Percentiles rank a stretch among this genome's conserved stretches.
Conservation (phyloP, 2,113 vertebrate species). For the Orientallactaga bullata region DNA sequence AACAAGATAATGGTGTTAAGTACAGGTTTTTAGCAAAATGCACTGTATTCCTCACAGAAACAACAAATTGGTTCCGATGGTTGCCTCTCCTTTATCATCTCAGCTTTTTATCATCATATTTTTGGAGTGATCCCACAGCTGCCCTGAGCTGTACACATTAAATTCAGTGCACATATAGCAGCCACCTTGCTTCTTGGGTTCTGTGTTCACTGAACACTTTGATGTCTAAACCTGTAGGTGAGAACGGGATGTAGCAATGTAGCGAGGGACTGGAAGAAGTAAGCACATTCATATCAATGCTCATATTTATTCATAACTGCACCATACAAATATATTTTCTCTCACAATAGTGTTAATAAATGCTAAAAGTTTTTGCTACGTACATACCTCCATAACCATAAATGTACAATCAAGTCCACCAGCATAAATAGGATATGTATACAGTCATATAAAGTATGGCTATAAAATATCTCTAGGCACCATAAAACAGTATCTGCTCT, state of each 20-base stretch:
- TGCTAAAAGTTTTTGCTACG: neutral
- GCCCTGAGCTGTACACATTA: slow-evolving; percentile 4
- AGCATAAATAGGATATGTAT: neutral
- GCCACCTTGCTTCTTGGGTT: neutral
- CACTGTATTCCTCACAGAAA: slow-evolving; percentile 9
- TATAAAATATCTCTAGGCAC: neutral
- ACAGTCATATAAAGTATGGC: neutral
- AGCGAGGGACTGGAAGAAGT: neutral
- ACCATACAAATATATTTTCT: neutral
- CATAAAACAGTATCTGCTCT: neutral
- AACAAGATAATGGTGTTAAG: slow-evolving; percentile 64
- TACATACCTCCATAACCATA: neutral
- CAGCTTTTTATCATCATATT: slow-evolving; percentile 47
- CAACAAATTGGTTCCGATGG: slow-evolving; percentile 3
- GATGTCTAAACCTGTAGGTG: neutral
- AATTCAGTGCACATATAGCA: slow-evolving; percentile 10
- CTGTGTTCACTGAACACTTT: neutral
- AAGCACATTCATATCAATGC: neutral
- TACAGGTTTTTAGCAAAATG: slow-evolving; percentile 67
- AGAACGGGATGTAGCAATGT: neutral
- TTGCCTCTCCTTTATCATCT: slow-evolving; percentile 63
- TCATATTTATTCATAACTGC: slow-evolving; percentile 25
- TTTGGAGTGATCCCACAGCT: slow-evolving; percentile 44
- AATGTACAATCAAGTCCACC: neutral
- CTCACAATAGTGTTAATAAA: slow-evolving; percentile 4